Evolutionary conservation across 2,797 vertebrate species (phyloP).

Genomic region (Fratercula arctica): DNA sequence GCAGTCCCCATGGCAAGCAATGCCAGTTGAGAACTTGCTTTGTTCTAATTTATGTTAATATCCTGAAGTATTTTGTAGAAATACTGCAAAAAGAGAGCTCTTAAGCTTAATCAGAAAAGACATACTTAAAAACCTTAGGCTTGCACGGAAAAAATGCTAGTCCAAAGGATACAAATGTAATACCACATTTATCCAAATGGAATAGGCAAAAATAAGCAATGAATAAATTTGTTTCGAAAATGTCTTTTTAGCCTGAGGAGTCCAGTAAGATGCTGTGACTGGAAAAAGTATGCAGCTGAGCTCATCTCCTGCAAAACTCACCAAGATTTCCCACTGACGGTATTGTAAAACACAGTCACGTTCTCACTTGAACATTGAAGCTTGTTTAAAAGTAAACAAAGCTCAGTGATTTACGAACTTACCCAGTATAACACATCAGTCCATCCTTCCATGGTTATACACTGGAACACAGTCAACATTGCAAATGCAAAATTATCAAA

Average conservation of each 20-base stretch:
- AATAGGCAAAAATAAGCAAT: background rate
- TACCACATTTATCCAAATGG: background rate
- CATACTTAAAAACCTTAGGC: background rate
- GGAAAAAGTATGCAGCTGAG: background rate
- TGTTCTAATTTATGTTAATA: constrained; percentile 30
- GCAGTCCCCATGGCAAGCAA: background rate
- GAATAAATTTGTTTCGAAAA: constrained; percentile 42
- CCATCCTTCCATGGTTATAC: constrained; percentile 99
- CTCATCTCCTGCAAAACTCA: constrained; percentile 1
- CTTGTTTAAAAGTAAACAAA: background rate
- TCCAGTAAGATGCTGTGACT: background rate
- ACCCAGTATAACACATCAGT: constrained; percentile 99
- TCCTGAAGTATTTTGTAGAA: background rate
- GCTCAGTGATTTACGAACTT: constrained; percentile 65
- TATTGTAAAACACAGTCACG: background rate
- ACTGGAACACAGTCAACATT: constrained; percentile 99
- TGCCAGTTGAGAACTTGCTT: background rate
- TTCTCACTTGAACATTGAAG: background rate
- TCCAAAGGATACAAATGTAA: background rate
- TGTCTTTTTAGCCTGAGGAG: constrained; percentile 10
- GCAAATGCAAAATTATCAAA: constrained; percentile 99
- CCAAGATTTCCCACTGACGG: background rate
- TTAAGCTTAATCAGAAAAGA: constrained; percentile 15
- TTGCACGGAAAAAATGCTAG: background rate
- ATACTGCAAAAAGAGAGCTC: constrained; percentile 4